These are phyloP conservation scores for Acleris emargana DNA, from an alignment of 2,888 invertebrate species.

Conservation along the genomic window DNA sequence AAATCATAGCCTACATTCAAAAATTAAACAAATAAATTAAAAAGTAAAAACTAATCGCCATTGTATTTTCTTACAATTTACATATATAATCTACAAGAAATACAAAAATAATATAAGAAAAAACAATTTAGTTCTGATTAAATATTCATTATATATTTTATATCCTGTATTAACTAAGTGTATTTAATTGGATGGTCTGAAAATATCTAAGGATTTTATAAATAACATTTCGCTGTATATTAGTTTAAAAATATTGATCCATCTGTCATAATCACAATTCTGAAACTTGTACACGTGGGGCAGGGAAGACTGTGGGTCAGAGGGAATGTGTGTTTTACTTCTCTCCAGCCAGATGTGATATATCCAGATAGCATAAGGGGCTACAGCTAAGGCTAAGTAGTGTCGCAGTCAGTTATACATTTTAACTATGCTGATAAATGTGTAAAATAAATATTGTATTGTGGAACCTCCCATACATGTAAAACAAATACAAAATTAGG, in stretches of 20 bases:
- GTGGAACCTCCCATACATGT: no score
- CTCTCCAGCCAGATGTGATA: no score
- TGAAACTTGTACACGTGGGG: slow-evolving; percentile 26
- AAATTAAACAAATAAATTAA: slow-evolving; percentile 13
- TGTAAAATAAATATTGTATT: no score
- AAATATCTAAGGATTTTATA: slow-evolving; percentile 29
- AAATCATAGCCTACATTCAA: slow-evolving; percentile 71
- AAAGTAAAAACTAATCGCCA: no score
- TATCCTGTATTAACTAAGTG: slow-evolving; percentile 10
- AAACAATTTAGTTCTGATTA: not conserved
- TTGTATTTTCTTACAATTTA: not conserved
- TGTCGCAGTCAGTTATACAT: no score
- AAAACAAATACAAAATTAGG: no score
- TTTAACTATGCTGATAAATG: no score
- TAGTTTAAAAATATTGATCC: slow-evolving; percentile 30
- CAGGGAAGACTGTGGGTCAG: slow-evolving; percentile 25
- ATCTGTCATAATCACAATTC: slow-evolving; percentile 28
- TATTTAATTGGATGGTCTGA: slow-evolving; percentile 18
- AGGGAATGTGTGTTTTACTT: slow-evolving; percentile 19
- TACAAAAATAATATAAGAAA: not conserved
- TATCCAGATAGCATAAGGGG: no score
- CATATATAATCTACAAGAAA: slow-evolving; percentile 1
- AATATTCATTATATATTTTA: slow-evolving; percentile 11
- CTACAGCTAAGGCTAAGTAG: no score
- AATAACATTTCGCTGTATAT: slow-evolving; percentile 34